Percentiles rank a stretch among this genome's conserved stretches.
phyloP scores from a whole-genome alignment of 2,888 invertebrate species.

The Myopa testacea region DNA sequence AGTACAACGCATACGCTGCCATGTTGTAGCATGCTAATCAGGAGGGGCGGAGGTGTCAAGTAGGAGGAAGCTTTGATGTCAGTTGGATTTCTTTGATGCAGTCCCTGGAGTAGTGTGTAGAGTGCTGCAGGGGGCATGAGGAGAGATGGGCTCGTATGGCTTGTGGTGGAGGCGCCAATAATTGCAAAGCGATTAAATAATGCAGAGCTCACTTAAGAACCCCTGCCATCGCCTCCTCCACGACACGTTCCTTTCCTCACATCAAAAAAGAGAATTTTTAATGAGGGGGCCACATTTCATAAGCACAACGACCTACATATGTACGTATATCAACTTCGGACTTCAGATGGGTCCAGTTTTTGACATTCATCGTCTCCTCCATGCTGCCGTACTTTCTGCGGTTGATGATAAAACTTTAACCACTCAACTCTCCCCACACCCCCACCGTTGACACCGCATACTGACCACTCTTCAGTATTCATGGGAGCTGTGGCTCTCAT shows the following conservation, averaged over 20 bases:
- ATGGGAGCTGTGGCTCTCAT: background rate
- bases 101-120: slow-evolving; percentile 4
- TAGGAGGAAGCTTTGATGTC: background rate
- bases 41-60: background rate
- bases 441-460: background rate
- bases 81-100: slow-evolving; percentile 7
- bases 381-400: too few species aligned
- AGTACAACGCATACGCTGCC: background rate
- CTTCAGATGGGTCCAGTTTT: background rate
- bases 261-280: slow-evolving; percentile 27
- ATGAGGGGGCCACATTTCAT: background rate
- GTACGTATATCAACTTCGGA: slow-evolving; percentile 17
- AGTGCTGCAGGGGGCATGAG: background rate
- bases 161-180: background rate
- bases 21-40: slow-evolving; percentile 26
- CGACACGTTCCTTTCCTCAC: background rate
- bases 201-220: background rate
- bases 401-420: background rate
- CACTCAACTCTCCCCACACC: background rate
- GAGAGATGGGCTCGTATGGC: background rate
- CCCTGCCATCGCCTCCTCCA: background rate
- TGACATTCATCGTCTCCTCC: background rate
- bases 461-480: slow-evolving; percentile 1
- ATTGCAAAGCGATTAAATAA: slow-evolving; percentile 5
- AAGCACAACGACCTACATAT: slow-evolving; percentile 33